Evolutionary conservation across 2,888 invertebrate species (phyloP), one percentile per base, ranked within the genome.

Genomic region (Melieria omissa): DNA sequence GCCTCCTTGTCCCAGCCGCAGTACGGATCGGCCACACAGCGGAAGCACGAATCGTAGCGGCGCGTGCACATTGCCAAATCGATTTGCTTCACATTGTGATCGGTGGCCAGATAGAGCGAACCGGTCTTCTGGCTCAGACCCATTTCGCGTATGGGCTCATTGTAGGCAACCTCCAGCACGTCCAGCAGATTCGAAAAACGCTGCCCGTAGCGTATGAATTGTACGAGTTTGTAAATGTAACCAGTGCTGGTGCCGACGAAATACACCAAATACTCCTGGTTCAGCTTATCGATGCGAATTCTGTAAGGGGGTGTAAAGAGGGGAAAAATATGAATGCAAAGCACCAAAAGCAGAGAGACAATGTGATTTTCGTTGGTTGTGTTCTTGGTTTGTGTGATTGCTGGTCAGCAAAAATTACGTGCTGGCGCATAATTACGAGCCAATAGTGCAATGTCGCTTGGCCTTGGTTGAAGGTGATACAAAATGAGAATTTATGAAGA

Each of bases 1-100:
- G 92, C 91, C 78, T 96, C 95, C 79, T 95, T 92, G 85, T 97
- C 97, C 98, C 98, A 98, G 52, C 97, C 97, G 84, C 98, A 98
- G 86, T 98, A 97, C 0, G 98, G 98, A 88, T 98, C 98, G 81
- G 95, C 92, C 10, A 97, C 95, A 88, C 98, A 98, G 67, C 96
- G 90, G 79, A 96, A 91, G 85, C 97, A 98, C 82, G 95, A 96
- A 88, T 96, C 95, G 88, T 97, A 97, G 78, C 96, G 91, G 61
- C 94, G 90, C 72, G 93, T 93, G 85, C 97, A 97, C 91, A 97
- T 92, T 74, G 95, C 94, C 78, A 97, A 88, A 82, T 95, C 94
- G 77, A 97, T 92, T 88, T 97, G 97, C 74, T 96, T 91, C 65
- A 97, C 93, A 78, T 94, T 90, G 80, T 92, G 91, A 86, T 97